Evolutionary conservation across 2,113 vertebrate species (phyloP).

Genomic region (Numenius arquata): DNA sequence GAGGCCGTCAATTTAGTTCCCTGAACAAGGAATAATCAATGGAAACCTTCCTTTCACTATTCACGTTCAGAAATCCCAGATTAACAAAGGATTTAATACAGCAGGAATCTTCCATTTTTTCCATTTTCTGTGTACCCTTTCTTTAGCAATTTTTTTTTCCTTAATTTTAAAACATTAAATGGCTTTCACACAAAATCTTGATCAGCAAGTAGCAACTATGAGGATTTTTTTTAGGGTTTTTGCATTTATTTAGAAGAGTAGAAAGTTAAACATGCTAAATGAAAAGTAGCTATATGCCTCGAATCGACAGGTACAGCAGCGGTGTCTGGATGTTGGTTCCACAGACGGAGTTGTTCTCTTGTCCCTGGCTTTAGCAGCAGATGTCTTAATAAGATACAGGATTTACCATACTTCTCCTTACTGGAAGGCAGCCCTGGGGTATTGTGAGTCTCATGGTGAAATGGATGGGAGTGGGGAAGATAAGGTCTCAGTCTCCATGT

Average conservation of each 20-base stretch:
- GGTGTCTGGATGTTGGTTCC: background rate
- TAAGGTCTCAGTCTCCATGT: background rate
- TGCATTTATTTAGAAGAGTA: background rate
- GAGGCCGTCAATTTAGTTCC: background rate
- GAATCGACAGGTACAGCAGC: background rate
- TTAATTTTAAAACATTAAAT: background rate
- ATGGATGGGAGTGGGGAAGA: background rate
- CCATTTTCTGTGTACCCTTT: background rate
- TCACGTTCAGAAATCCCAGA: background rate
- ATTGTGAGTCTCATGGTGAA: background rate
- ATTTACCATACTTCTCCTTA: background rate
- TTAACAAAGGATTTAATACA: background rate
- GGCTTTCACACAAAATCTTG: background rate
- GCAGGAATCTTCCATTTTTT: background rate
- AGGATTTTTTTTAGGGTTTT: background rate
- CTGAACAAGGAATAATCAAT: background rate
- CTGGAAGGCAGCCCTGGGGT: background rate
- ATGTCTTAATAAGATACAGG: background rate
- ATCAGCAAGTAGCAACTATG: background rate
- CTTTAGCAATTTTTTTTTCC: background rate
- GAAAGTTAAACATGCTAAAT: background rate
- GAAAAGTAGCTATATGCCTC: rapidly evolving
- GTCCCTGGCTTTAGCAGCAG: background rate
- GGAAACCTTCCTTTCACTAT: background rate
- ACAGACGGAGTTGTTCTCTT: background rate